Evolutionary conservation across 2,888 invertebrate genomes (phyloP).

Genomic region (Luperina nickerlii): DNA sequence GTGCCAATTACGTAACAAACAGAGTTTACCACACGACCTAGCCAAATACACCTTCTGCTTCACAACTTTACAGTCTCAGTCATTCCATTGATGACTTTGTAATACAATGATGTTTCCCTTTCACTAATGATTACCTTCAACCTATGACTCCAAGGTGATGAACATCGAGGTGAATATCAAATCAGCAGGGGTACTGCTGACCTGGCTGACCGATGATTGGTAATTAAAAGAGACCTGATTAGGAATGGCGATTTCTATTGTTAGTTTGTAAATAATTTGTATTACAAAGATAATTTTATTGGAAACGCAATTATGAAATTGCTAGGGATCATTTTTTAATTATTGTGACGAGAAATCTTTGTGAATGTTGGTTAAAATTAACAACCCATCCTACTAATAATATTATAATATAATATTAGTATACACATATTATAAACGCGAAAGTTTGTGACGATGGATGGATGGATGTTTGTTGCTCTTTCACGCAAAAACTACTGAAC

Average conservation of each 20-base stretch:
- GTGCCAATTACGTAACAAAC: neutral
- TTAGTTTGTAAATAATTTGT: constrained; percentile 33
- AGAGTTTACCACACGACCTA: neutral
- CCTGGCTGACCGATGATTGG: constrained; percentile 51
- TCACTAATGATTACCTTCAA: constrained; percentile 74
- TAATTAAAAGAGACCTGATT: constrained; percentile 40
- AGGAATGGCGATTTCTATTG: constrained; percentile 37
- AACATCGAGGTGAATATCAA: constrained; percentile 65
- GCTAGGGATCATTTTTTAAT: neutral
- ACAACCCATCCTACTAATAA: neutral
- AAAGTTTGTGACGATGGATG: too few relatives aligned
- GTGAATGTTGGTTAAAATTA: neutral
- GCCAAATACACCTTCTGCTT: constrained; percentile 37
- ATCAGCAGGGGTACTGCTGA: constrained; percentile 64
- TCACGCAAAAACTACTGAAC: too few relatives aligned
- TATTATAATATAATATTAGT: too few relatives aligned
- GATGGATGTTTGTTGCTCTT: too few relatives aligned
- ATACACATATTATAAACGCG: too few relatives aligned
- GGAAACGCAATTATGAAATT: constrained; percentile 12
- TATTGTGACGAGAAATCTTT: neutral
- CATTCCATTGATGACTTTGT: constrained; percentile 49
- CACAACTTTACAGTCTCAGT: constrained; percentile 10
- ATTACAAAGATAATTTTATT: constrained; percentile 11
- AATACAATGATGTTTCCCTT: constrained; percentile 72
- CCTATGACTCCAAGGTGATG: constrained; percentile 69